Base-by-base conservation (phyloP, 2,888 invertebrate genomes). In the Amphiduros pacificus region DNA sequence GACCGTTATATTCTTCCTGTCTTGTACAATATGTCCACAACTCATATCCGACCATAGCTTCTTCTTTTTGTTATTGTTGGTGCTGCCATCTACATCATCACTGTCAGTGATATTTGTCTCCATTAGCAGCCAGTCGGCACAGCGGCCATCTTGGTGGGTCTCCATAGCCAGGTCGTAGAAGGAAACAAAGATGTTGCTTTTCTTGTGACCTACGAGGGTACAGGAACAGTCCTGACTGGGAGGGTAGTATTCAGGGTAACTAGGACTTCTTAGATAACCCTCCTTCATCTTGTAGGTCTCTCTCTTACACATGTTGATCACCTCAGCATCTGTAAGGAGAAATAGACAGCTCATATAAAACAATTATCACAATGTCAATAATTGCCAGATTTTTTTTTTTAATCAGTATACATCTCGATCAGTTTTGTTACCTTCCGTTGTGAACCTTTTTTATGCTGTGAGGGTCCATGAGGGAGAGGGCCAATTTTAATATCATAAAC, bases 181-280 rank as follows among this genome's bases (percentile, higher is more conserved):
- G 44, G 56, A 28, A 14, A 56, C 17, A 24, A 48, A 48, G 28
- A 44, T 26, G 29, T 49, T 36, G 49, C 29, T 49, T 2, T 36
- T 56, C 24, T 41, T 28, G 2, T 28, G 20, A 6, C 48, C 40
- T 2, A 31, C 48, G 22, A 56, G 29, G 44, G 29, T 31, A 20
- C 56, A 56, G 22, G 36, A 44, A 49, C 56, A 56, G 49, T 56
- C 56, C 11, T 28, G 6, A 29, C 48, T 48, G 48, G 29, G 48
- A 1, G 56, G 56, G 56, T 56, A 56, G 49, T 56, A 31, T 44
- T 48, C 44, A 20, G 56, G 56, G 26, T 56, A 56, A 41, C 29
- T 31, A 20, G 56, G 56, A 22, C 22, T 17, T 1, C 56, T 27
- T n/a, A 56, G 44, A 49, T 32, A 56, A 6, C 56, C 56, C 22